Base-by-base conservation (phyloP, 2,797 vertebrate species). In the Anguilla anguilla region DNA sequence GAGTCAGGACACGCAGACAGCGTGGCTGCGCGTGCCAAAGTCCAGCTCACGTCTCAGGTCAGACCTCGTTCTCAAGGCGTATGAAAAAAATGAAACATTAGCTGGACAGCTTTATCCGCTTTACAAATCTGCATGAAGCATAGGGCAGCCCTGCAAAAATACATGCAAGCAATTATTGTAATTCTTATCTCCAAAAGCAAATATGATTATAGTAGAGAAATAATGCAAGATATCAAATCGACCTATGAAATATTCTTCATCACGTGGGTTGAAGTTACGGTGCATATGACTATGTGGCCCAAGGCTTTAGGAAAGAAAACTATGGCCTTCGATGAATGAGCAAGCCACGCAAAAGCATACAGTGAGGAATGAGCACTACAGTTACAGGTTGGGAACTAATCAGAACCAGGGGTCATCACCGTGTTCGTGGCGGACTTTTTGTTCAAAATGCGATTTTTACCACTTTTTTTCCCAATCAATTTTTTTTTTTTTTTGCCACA, bases 1-100 rank as follows among this genome's bases (percentile, higher is more conserved):
- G 84, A 85, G 84, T 61, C 57, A 85, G 84, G 84, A 85, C 84
- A 85, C 53, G 35, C n/a, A 53, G 55, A 85, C 84, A 85, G 39
- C 39, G 43, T 17, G 39, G 31, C 39, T 59, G 46, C 84, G 46
- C 57, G 0, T 43, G 84, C 59, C 25, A 85, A 85, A 85, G 57
- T 85, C 57, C 84, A 67, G 6, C 55, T 11, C 81, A 11, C 17
- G 59, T 28, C 28, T 51, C 28, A 35, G 82, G 22, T 83, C 9
- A 6, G 49, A 3, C 25, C 49, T 84, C n/a, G 31, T 13, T 77
- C 72, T 49, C 77, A 46, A 81, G 39, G 43, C 39, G 10, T 49
- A 49, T 81, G 77, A 43, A 25, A 79, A 46, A 46, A 72, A 43
- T 19, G 46, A 79, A 81, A 81, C 39, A 49, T 22, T 7, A 49